Percentiles rank a stretch among this genome's conserved stretches.
These are phyloP conservation scores for Eilema sororculum DNA, from an alignment of 2,888 invertebrate species.

Conservation along the genomic window DNA sequence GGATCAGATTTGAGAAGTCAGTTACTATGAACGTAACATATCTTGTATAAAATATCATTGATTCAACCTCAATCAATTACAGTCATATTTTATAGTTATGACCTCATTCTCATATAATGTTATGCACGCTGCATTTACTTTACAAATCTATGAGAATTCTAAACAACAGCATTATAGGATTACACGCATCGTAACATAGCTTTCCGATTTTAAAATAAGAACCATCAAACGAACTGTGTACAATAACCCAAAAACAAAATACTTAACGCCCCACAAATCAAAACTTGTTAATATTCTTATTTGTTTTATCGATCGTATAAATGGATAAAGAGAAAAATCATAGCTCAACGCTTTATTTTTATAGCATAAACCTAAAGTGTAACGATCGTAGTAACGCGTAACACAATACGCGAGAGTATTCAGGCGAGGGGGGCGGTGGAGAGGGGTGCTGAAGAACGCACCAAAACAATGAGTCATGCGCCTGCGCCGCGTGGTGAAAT, in stretches of 20 bases:
- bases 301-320: slow-evolving; percentile 46
- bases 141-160: slow-evolving; percentile 3
- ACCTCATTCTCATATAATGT: slow-evolving; percentile 7
- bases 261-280: slow-evolving; percentile 31
- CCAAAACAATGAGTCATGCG: slow-evolving; percentile 76
- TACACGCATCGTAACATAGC: slow-evolving; percentile 4
- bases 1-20: no score
- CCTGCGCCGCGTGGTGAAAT: slow-evolving; percentile 65
- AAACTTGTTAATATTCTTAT: slow-evolving; percentile 31
- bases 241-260: slow-evolving; percentile 41
- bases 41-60: no score
- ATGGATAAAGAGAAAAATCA: slow-evolving; percentile 23
- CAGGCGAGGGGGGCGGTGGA: slow-evolving; percentile 29
- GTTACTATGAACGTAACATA: no score
- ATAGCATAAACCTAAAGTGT: slow-evolving; percentile 38
- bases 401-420: slow-evolving; percentile 48
- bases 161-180: not conserved
- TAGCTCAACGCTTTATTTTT: slow-evolving; percentile 36
- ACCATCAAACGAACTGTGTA: slow-evolving; percentile 23
- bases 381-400: slow-evolving; percentile 39
- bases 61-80: slow-evolving; percentile 1
- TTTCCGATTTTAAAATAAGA: slow-evolving; percentile 12
- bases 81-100: slow-evolving; percentile 6
- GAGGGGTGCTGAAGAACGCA: slow-evolving; percentile 48
- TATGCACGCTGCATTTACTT: not conserved